A percentile compares a stretch with the other conserved stretches of the same genome.
Evolutionary conservation across 2,888 invertebrate species (phyloP).

Genomic region (Amiota minor): DNA sequence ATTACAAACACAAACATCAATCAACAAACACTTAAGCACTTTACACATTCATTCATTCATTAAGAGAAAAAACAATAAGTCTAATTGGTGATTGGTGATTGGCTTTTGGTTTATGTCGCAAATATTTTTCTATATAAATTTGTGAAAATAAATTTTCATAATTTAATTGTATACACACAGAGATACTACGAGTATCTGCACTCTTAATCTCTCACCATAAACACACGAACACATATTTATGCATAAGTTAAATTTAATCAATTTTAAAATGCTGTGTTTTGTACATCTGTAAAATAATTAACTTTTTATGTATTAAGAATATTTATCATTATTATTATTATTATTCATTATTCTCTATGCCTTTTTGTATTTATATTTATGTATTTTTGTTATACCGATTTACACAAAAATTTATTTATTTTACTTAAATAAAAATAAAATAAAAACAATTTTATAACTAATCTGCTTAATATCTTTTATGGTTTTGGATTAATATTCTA

Average conservation of each 20-base stretch:
- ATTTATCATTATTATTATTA: too few species aligned
- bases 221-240: constrained; percentile 36
- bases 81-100: background rate
- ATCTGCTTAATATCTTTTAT: background rate
- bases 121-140: background rate
- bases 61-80: too few species aligned
- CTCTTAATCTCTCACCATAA: constrained; percentile 32
- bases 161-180: constrained; percentile 7
- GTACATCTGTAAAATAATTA: constrained; percentile 26
- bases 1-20: constrained; percentile 34
- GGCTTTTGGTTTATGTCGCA: background rate
- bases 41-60: background rate
- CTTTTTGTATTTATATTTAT: too few species aligned
- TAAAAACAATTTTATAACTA: background rate
- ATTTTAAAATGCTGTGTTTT: constrained; percentile 23
- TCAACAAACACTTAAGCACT: constrained; percentile 14
- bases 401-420: background rate
- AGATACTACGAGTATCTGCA: constrained; percentile 12
- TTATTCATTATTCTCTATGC: too few species aligned
- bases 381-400: background rate
- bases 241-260: constrained; percentile 20
- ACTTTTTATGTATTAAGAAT: background rate
- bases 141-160: background rate
- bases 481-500: background rate
- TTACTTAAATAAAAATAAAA: background rate